Conservation (phyloP, 2,888 invertebrate species). For the Tetanocera ferruginea region DNA sequence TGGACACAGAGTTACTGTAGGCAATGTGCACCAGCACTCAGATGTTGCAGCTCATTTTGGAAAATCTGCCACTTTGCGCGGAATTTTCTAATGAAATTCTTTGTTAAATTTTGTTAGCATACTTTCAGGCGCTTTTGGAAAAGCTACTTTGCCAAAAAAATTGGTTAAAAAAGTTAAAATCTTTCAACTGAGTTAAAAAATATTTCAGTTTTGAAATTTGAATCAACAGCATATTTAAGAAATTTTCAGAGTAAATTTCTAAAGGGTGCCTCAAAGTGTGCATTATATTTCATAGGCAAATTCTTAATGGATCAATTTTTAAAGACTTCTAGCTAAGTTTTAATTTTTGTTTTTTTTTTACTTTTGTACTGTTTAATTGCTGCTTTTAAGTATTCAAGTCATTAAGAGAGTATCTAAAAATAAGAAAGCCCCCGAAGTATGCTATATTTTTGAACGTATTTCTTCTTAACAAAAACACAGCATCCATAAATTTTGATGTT, state of each 20-base stretch:
- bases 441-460: no score
- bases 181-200: not conserved
- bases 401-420: no score
- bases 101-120: constrained; percentile 14
- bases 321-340: no score
- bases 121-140: not conserved
- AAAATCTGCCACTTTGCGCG: not conserved
- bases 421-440: no score
- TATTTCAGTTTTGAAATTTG: not conserved
- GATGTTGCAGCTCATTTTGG: not conserved
- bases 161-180: not conserved
- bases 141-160: not conserved
- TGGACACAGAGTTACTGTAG: not conserved
- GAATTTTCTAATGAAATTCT: constrained; percentile 21
- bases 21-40: not conserved
- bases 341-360: no score
- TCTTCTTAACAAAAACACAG: no score
- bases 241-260: no score
- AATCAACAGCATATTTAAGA: not conserved
- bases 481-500: no score
- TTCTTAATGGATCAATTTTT: no score
- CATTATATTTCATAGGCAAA: not conserved
- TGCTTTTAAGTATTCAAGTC: no score
- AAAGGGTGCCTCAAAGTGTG: not conserved
- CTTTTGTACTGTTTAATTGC: no score